Percentiles rank a stretch among this genome's conserved stretches.
Evolutionary conservation across 2,888 invertebrate species (phyloP).

Genomic region (Nymphalis urticae): DNA sequence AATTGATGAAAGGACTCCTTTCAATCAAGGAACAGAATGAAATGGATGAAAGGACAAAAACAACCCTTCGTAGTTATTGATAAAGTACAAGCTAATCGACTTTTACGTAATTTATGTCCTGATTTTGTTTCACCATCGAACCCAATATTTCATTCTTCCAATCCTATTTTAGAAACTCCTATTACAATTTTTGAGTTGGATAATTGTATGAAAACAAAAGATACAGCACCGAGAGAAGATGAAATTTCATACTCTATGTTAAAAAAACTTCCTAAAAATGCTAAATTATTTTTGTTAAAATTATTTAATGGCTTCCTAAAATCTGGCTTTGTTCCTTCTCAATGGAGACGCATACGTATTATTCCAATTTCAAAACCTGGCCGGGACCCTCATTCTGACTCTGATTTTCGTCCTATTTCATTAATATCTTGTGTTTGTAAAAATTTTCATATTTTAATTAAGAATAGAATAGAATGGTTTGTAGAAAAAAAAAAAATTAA

Average conservation of each 20-base stretch:
- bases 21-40: background rate
- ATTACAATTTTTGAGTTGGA: constrained; percentile 30
- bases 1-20: constrained; percentile 25
- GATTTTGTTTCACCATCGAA: constrained; percentile 15
- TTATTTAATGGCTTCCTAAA: constrained; percentile 27
- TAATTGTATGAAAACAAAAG: constrained; percentile 28
- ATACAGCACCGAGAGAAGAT: constrained; percentile 28
- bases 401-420: no score
- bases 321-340: constrained; percentile 19
- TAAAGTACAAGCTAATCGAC: no score
- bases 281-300: constrained; percentile 23
- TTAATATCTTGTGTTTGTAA: constrained; percentile 12
- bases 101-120: no score
- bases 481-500: no score
- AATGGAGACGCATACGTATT: constrained; percentile 28
- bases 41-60: no score
- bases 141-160: constrained; percentile 15
- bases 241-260: constrained; percentile 37
- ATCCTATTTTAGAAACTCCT: constrained; percentile 11
- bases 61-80: no score
- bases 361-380: background rate
- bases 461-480: constrained; percentile 40
- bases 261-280: constrained; percentile 22
- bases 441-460: no score
- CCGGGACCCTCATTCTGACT: background rate